Evolutionary conservation across 2,888 invertebrate genomes (phyloP), one percentile per base, ranked within the genome.

Genomic region (Drosophila macrospina): DNA sequence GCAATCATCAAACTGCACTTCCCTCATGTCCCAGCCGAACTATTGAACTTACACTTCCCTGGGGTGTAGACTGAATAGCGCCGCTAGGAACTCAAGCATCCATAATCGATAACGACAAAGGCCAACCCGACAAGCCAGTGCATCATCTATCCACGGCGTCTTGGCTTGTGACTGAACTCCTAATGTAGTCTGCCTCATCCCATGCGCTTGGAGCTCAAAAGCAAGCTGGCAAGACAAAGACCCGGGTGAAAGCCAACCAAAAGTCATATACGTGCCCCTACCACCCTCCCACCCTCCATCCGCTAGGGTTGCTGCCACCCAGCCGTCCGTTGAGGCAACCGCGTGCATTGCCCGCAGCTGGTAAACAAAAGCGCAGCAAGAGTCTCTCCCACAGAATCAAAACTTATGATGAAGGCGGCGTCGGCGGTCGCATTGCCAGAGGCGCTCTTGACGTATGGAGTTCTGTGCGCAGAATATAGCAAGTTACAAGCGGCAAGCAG

Each of bases 341-440:
- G 63, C 74, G 62, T 70, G 69, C 78, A 69, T 56, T 44, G 81
- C 81, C 69, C 45, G 70, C 52, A 74, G 89, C 81, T 60, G 72
- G 69, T 81, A 88, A 88, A 85, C 84, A 88, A 88, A 86, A 88
- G 87, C 85, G 75, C 87, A 86, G 78, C 85, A 52, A 72, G 84
- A 61, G 56, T 24, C 39, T 51, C 57, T 71, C 48, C 47, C 52
- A 51, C 52, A 62, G 73, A 88, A 86, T 87, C 75, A 78, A 75
- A 86, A 88, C 88, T 84, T 78, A 71, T 73, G 73, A 74, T 52
- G 75, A 56, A 59, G 59, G 42, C 42, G 42, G 52, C 28, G 10
- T 11, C 66, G 65, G 44, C 47, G 56, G 44, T 50, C 47, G 61
- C 55, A 39, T 13, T 26, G 74, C 67, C 47, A 61, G 50, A 57